A percentile compares a stretch with the other conserved stretches of the same genome.
phyloP scores from a whole-genome alignment of 1,140 invertebrate genomes.

The Neodiprion virginianus region DNA sequence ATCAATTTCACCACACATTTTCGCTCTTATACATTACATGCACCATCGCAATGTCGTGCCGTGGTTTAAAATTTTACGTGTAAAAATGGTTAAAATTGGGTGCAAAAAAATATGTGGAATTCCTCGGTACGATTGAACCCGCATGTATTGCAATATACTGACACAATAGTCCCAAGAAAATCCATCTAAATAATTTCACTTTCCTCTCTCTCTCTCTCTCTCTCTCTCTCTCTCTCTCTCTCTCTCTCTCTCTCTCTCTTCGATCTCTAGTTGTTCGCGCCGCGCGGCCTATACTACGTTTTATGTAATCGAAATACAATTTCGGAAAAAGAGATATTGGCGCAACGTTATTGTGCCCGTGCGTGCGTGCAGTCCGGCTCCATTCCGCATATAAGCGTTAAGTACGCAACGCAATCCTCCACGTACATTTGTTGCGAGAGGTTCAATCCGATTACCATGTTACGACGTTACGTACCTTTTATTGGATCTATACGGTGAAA shows the following conservation, averaged over 20 bases:
- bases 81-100: no score
- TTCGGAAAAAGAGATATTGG: slow-evolving; percentile 7
- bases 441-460: neutral
- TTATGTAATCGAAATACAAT: neutral
- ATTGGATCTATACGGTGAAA: neutral
- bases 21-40: no score
- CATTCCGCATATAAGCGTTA: neutral
- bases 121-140: no score
- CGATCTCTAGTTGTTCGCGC: neutral
- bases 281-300: no score
- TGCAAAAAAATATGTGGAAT: no score
- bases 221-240: neutral
- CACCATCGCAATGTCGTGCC: no score
- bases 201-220: neutral
- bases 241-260: slow-evolving; percentile 8
- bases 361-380: neutral
- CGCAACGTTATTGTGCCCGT: slow-evolving; percentile 1
- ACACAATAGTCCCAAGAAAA: slow-evolving; percentile 3
- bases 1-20: no score
- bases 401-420: slow-evolving; percentile 4
- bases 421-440: neutral
- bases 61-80: no score
- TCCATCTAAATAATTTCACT: neutral
- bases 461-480: neutral
- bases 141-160: neutral